Evolutionary conservation across 2,797 vertebrate genomes (phyloP), one percentile per base, ranked within the genome.

Genomic region (Acipenser oxyrinchus): DNA sequence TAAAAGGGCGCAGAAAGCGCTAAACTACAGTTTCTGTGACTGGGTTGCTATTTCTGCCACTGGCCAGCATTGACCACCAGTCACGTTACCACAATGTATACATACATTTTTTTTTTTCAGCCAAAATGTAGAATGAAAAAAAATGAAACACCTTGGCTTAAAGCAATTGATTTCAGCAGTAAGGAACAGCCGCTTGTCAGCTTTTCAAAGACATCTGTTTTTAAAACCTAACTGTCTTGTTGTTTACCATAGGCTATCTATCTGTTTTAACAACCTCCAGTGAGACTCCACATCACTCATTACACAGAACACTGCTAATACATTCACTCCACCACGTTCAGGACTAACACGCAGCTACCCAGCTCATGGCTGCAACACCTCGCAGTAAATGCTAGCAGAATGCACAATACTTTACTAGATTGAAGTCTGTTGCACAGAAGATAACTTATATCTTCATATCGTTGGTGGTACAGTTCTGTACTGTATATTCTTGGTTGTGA

Each of bases 231-330:
- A 83, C 84, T 89, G 86, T 81, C 83, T 85, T 74, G 78, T 85
- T 90, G 86, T 91, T 89, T 89, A 88, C 87, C 66, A 71, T 82
- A 85, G 86, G 74, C 87, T 88, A 84, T 84, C 88, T 89, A 82
- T 84, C 88, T 87, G 85, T 87, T 90, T 88, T 91, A 90, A 91
- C 89, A 92, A 91, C 86, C 84, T 87, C 90, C 88, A 66, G 73
- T 81, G 90, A 87, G 89, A 90, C 84, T 89, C 85, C 81, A 77
- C 79, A 84, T 62, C 76, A 79, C 86, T 89, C 85, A 85, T 89
- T 91, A 90, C 86, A 86, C 86, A 88, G 88, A 82, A 79, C 78
- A 78, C 83, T 87, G 75, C 81, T 86, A 87, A 87, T 78, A 77
- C 82, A 87, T 88, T 87, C 87, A 75, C 81, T 84, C 80, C 77